Conservation (phyloP, 1,140 invertebrate genomes). For the Drosophila pachea region DNA sequence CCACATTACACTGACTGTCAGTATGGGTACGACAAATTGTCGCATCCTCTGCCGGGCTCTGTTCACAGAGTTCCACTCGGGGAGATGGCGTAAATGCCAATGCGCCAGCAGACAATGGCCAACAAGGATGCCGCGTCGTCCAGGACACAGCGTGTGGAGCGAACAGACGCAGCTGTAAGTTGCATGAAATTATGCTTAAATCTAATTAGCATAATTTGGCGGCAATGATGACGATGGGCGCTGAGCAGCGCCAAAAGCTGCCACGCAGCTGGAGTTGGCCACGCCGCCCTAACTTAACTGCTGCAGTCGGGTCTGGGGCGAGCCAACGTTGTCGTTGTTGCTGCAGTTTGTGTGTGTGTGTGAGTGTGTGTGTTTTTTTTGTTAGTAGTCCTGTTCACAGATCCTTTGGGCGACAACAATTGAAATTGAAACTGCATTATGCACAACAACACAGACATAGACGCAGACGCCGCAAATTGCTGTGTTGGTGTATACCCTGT, state of each 20-base stretch:
- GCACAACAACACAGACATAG: slow-evolving; percentile 51
- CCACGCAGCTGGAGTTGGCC: not conserved
- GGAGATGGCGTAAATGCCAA: slow-evolving; percentile 32
- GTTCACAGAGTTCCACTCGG: slow-evolving; percentile 6
- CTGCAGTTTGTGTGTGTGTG: slow-evolving; percentile 19
- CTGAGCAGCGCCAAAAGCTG: slow-evolving; percentile 10
- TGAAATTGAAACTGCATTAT: slow-evolving; percentile 77
- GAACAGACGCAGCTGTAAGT: slow-evolving; percentile 52
- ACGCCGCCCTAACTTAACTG: not conserved
- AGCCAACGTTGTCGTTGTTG: not conserved
- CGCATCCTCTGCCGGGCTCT: slow-evolving; percentile 43
- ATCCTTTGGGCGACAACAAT: slow-evolving; percentile 63
- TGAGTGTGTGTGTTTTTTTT: slow-evolving; percentile 24
- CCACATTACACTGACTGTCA: slow-evolving; percentile 34
- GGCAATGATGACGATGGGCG: slow-evolving; percentile 48
- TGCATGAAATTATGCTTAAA: slow-evolving; percentile 77
- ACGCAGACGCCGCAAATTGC: slow-evolving; percentile 50
- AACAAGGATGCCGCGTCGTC: slow-evolving; percentile 33
- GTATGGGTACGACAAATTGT: slow-evolving; percentile 55
- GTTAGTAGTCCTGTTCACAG: slow-evolving; percentile 44
- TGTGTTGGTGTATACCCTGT: slow-evolving; percentile 30
- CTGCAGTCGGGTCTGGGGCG: slow-evolving; percentile 19
- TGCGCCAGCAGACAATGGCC: slow-evolving; percentile 24
- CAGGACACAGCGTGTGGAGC: slow-evolving; percentile 30
- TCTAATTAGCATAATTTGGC: slow-evolving; percentile 78